A percentile compares a stretch with the other conserved stretches of the same genome.
Conservation (phyloP, 2,888 invertebrate genomes). For the Cremastinae sp. region DNA sequence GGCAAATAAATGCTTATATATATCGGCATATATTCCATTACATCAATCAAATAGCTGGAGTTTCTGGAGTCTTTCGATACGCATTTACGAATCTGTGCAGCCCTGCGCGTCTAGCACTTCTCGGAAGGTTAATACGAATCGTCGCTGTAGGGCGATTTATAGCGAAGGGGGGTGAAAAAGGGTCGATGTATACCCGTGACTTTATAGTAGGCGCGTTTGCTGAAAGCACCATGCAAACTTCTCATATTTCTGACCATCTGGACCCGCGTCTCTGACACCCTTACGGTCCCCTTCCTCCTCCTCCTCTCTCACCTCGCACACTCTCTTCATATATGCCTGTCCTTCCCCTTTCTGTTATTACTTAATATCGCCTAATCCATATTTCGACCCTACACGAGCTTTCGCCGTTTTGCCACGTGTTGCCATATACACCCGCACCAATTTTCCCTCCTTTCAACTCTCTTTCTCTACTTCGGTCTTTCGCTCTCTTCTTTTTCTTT, state of each 20-base stretch:
- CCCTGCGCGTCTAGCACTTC: too few relatives aligned
- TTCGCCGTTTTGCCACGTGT: conserved; percentile 54
- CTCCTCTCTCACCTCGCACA: too few relatives aligned
- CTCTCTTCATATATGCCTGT: conserved; percentile 39
- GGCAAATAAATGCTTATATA: conserved; percentile 59
- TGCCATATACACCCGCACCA: conserved; percentile 50
- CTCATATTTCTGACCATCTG: conserved; percentile 72
- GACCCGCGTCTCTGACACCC: conserved; percentile 61
- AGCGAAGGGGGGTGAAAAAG: conserved; percentile 37
- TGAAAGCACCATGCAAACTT: conserved; percentile 65
- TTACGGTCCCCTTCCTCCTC: neutral
- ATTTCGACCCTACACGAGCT: conserved; percentile 57
- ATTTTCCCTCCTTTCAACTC: conserved; percentile 34
- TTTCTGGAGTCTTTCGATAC: conserved; percentile 54
- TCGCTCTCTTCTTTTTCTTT: conserved; percentile 31
- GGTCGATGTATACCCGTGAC: conserved; percentile 57
- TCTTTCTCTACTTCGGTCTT: conserved; percentile 12
- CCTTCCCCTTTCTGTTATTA: conserved; percentile 65
- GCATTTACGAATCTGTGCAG: conserved; percentile 42
- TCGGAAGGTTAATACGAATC: conserved; percentile 41
- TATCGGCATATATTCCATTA: conserved; percentile 39
- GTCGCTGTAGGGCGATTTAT: conserved; percentile 41
- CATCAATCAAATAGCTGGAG: conserved; percentile 41
- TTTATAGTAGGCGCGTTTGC: conserved; percentile 58
- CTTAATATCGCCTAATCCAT: conserved; percentile 70